Conservation (phyloP, 2,797 vertebrate genomes). For the Hydrocynus forskahlii region DNA sequence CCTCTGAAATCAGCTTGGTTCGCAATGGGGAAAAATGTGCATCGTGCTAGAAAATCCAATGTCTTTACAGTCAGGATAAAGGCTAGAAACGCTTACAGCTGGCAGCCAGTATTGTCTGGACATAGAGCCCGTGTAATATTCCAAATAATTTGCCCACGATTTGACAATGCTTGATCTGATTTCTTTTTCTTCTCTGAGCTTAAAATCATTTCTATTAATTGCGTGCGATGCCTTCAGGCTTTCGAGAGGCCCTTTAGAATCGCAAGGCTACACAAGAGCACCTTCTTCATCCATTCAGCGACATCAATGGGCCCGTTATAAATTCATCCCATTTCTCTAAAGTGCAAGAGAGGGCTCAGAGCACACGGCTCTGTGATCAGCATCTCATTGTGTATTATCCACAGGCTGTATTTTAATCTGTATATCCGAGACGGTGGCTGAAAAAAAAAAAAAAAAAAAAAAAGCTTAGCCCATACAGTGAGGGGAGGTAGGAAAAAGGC, state of each 20-base stretch:
- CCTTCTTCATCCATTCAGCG: conserved; percentile 26
- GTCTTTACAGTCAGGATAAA: neutral
- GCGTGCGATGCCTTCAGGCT: conserved; percentile 18
- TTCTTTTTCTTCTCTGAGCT: conserved; percentile 5
- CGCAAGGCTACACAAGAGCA: conserved; percentile 22
- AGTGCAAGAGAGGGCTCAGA: conserved; percentile 34
- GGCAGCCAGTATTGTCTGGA: neutral
- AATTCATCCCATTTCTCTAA: conserved; percentile 51
- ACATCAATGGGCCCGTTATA: conserved; percentile 43
- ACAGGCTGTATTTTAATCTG: conserved; percentile 53
- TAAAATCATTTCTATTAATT: conserved; percentile 42
- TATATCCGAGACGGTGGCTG: conserved; percentile 37
- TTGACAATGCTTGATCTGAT: neutral
- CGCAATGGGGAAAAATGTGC: neutral
- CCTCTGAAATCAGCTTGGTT: conserved; percentile 1
- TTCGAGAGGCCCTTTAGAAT: neutral
- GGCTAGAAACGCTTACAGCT: neutral
- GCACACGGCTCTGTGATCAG: conserved; percentile 30
- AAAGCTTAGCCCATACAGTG: conserved; percentile 54
- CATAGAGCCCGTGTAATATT: neutral
- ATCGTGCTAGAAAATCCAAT: neutral
- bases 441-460: neutral
- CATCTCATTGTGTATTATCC: conserved; percentile 48
- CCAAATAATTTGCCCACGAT: neutral
- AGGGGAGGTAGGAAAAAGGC: conserved; percentile 24